These are phyloP conservation scores for Diloba caeruleocephala DNA, from an alignment of 2,888 invertebrate genomes.

Conservation along the genomic window DNA sequence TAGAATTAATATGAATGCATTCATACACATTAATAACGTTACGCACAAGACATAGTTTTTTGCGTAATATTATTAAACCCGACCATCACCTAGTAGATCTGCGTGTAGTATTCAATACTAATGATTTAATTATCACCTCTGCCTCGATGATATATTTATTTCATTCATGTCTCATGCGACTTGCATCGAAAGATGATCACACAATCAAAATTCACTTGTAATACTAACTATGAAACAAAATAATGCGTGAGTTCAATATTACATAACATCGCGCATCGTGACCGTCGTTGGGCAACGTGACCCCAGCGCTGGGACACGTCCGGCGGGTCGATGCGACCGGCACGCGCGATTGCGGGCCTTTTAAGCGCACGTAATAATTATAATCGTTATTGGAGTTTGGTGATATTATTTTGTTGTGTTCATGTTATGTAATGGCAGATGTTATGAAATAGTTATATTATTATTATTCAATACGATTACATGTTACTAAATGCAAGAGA, in stretches of 20 bases:
- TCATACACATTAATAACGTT: no score
- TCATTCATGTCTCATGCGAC: no score
- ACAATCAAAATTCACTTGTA: slow-evolving; percentile 17
- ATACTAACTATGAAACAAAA: slow-evolving; percentile 1
- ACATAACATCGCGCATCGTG: slow-evolving; percentile 29
- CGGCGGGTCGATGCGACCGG: neutral
- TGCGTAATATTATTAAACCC: no score
- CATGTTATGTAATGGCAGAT: slow-evolving; percentile 2
- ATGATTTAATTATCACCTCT: no score
- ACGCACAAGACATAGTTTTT: no score
- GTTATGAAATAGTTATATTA: neutral
- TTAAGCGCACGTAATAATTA: slow-evolving; percentile 13
- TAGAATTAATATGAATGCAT: no score
- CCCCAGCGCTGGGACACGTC: slow-evolving; percentile 29
- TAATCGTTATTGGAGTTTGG: neutral
- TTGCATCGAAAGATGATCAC: no score
- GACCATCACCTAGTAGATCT: no score
- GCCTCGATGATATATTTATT: no score
- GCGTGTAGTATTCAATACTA: no score
- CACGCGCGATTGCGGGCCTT: neutral
- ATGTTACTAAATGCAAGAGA: no score
- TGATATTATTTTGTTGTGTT: slow-evolving; percentile 9
- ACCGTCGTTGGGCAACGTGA: slow-evolving; percentile 31
- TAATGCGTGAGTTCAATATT: slow-evolving; percentile 7
- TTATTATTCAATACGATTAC: neutral